Evolutionary conservation across 1,140 invertebrate species (phyloP).

Genomic region (Colletes gigas): DNA sequence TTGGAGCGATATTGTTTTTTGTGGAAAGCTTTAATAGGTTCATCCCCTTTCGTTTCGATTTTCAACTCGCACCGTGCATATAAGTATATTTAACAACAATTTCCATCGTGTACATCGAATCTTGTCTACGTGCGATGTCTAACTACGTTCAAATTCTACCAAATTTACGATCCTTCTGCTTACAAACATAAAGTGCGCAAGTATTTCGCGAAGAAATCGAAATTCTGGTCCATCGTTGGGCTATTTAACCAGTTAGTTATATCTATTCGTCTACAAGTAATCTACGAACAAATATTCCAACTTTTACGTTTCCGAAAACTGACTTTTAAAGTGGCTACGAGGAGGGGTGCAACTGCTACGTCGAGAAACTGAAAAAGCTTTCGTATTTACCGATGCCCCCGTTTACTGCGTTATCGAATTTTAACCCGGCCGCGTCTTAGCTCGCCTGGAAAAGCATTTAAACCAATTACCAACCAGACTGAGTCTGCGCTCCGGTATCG

Average conservation of each 20-base stretch:
- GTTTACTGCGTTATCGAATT: conserved; percentile 69
- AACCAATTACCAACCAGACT: conserved; percentile 63
- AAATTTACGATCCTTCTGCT: conserved; percentile 16
- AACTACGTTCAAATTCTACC: conserved; percentile 46
- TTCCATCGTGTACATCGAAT: conserved; percentile 4
- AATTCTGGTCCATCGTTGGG: too few species aligned
- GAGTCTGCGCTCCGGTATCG: conserved; percentile 41
- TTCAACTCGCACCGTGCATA: too few species aligned
- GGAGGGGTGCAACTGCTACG: conserved; percentile 21
- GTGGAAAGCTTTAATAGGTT: too few species aligned
- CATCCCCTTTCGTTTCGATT: background rate
- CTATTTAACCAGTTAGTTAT: background rate
- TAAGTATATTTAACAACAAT: background rate
- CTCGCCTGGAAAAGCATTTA: conserved; percentile 73
- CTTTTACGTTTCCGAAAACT: background rate
- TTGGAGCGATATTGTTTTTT: too few species aligned
- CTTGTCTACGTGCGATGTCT: conserved; percentile 45
- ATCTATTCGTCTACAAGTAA: conserved; percentile 5
- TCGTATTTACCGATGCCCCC: conserved; percentile 69
- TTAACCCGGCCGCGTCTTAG: conserved; percentile 71
- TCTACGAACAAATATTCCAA: background rate
- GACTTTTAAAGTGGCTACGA: background rate
- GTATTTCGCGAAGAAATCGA: conserved; percentile 6
- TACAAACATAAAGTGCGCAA: background rate
- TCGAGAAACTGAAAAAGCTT: conserved; percentile 58